Evolutionary conservation across 2,113 vertebrate genomes (phyloP).

Genomic region (Nibea albiflora): DNA sequence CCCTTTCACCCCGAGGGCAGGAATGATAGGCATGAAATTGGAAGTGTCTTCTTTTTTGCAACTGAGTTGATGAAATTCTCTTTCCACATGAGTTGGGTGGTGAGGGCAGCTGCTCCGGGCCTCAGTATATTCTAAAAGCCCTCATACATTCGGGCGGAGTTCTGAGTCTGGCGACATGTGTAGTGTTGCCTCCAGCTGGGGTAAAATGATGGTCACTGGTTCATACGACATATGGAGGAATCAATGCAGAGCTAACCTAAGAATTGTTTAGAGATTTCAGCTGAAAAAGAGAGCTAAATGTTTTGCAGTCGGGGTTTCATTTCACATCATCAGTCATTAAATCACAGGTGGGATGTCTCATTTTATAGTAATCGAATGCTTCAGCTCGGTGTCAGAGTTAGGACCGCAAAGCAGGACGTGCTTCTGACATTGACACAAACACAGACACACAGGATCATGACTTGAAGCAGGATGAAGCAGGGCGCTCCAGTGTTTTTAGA

Average conservation of each 20-base stretch:
- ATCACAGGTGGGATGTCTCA: not conserved
- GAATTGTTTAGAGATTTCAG: constrained; percentile 13
- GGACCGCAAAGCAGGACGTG: not conserved
- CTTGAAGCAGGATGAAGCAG: not conserved
- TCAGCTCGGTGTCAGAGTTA: not conserved
- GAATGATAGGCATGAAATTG: constrained; percentile 66
- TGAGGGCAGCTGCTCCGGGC: constrained; percentile 43
- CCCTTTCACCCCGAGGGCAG: constrained; percentile 58
- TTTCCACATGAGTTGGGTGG: constrained; percentile 33
- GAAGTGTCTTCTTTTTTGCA: constrained; percentile 56
- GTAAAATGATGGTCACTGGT: constrained; percentile 2
- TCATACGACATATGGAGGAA: constrained; percentile 6
- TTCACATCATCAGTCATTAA: too few relatives aligned
- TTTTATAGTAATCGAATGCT: constrained; percentile 14
- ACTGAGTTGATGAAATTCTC: constrained; percentile 60
- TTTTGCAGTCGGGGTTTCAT: not conserved
- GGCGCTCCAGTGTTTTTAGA: not conserved
- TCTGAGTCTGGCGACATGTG: constrained; percentile 25
- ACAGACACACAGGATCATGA: constrained; percentile 1
- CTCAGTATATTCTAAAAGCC: constrained; percentile 16
- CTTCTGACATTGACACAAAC: constrained; percentile 10
- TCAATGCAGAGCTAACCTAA: not conserved
- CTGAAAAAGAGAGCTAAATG: not conserved
- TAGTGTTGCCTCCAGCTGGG: constrained; percentile 11
- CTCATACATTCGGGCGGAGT: constrained; percentile 2